Evolutionary conservation across 1,140 invertebrate species (phyloP).

Genomic region (Xylocopa sonorina): DNA sequence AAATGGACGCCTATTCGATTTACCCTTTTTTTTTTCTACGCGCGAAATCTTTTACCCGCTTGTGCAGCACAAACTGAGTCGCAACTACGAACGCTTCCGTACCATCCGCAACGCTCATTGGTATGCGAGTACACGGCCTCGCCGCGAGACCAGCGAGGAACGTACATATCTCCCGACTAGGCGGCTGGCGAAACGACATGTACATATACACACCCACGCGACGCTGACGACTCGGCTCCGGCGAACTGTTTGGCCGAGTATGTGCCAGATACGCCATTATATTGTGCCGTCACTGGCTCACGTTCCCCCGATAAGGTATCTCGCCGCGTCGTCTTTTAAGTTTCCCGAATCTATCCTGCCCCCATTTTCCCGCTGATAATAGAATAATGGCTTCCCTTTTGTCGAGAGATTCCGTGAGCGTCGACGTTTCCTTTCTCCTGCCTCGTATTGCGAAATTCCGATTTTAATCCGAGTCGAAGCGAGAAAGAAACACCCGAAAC

Average conservation of each 20-base stretch:
- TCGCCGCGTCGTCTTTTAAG: slow-evolving; percentile 50
- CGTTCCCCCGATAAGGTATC: slow-evolving; percentile 54
- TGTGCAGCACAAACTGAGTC: slow-evolving; percentile 45
- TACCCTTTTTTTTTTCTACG: slow-evolving; percentile 52
- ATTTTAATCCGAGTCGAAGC: background rate
- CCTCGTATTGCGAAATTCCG: background rate
- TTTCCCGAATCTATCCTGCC: slow-evolving; percentile 36
- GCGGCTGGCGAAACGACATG: slow-evolving; percentile 47
- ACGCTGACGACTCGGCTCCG: slow-evolving; percentile 51
- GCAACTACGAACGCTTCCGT: slow-evolving; percentile 35
- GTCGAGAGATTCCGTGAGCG: background rate
- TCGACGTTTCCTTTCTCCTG: background rate
- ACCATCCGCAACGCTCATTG: slow-evolving; percentile 47
- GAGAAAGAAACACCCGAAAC: background rate
- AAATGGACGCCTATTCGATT: slow-evolving; percentile 58
- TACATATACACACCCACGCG: slow-evolving; percentile 47
- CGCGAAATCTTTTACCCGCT: slow-evolving; percentile 49
- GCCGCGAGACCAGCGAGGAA: slow-evolving; percentile 34
- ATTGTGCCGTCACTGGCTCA: slow-evolving; percentile 47
- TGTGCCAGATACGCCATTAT: slow-evolving; percentile 61
- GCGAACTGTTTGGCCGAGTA: slow-evolving; percentile 61
- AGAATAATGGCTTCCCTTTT: slow-evolving; percentile 10
- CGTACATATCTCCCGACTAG: slow-evolving; percentile 46
- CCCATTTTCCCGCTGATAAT: slow-evolving; percentile 25
- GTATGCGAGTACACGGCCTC: slow-evolving; percentile 58